phyloP scores from a whole-genome alignment of 2,113 vertebrate species.

The Channa argus region DNA sequence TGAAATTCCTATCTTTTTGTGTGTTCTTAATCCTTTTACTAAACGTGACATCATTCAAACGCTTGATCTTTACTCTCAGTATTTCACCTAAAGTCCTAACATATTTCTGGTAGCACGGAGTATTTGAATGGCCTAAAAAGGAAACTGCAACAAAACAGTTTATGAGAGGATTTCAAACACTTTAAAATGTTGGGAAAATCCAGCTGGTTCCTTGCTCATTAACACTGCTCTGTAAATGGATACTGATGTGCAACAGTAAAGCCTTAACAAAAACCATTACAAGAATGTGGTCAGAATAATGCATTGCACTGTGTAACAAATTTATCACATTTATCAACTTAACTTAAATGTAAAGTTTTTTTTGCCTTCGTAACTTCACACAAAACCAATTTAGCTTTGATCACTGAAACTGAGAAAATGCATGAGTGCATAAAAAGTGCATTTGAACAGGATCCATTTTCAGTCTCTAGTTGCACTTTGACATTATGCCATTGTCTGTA shows the following conservation, averaged over 20 bases:
- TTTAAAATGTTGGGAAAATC: slow-evolving; percentile 33
- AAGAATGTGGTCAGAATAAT: too few species aligned
- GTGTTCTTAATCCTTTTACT: not conserved
- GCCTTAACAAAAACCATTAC: too few species aligned
- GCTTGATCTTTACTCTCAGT: not conserved
- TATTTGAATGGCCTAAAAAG: not conserved
- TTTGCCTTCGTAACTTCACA: not conserved
- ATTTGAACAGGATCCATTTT: not conserved
- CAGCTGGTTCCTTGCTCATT: slow-evolving; percentile 29
- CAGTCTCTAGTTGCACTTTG: not conserved
- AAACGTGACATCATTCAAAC: not conserved
- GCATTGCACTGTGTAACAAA: too few species aligned
- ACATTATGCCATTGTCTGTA: not conserved
- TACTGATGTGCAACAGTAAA: slow-evolving; percentile 21
- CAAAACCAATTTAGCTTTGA: not conserved
- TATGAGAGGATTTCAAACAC: not conserved
- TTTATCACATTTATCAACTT: not conserved
- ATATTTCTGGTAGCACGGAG: not conserved
- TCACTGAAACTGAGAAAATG: not conserved
- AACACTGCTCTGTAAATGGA: slow-evolving; percentile 5
- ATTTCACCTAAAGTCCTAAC: not conserved
- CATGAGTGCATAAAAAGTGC: too few species aligned
- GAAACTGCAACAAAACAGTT: not conserved
- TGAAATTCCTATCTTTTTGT: not conserved
- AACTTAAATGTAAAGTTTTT: too few species aligned